These are phyloP conservation scores for Nylanderia fulva DNA, from an alignment of 1,140 invertebrate genomes.

Conservation along the genomic window DNA sequence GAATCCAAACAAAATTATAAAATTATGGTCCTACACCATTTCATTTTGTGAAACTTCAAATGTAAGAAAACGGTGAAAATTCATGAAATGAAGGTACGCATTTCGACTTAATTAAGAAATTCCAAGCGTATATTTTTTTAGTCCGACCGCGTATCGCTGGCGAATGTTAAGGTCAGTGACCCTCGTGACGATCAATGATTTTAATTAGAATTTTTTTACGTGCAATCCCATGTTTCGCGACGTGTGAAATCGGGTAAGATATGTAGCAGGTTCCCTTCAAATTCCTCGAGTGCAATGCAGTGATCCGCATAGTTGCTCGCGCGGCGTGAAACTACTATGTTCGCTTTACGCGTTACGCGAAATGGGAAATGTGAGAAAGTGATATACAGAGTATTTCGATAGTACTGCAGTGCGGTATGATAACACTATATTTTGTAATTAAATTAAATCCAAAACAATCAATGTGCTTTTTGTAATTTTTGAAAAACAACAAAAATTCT, in stretches of 20 bases:
- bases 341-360: constrained; percentile 36
- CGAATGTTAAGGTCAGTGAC: constrained; percentile 43
- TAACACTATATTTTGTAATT: constrained; percentile 6
- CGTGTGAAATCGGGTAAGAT: constrained; percentile 72
- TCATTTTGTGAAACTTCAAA: background rate
- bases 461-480: background rate
- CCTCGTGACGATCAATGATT: constrained; percentile 50
- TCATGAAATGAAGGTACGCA: constrained; percentile 16
- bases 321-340: constrained; percentile 68
- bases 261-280: constrained; percentile 58
- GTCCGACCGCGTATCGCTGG: background rate
- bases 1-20: background rate
- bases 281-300: constrained; percentile 73
- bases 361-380: constrained; percentile 51
- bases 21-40: background rate
- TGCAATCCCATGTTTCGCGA: constrained; percentile 56
- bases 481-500: background rate
- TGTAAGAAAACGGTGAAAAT: background rate
- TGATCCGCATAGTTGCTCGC: constrained; percentile 67
- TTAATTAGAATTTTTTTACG: constrained; percentile 74
- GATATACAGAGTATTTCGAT: constrained; percentile 42
- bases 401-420: background rate
- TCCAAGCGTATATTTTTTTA: constrained; percentile 36
- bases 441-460: constrained; percentile 2
- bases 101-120: constrained; percentile 51